These are phyloP conservation scores for Adelges cooleyi DNA, from an alignment of 1,140 invertebrate genomes.

Conservation along the genomic window DNA sequence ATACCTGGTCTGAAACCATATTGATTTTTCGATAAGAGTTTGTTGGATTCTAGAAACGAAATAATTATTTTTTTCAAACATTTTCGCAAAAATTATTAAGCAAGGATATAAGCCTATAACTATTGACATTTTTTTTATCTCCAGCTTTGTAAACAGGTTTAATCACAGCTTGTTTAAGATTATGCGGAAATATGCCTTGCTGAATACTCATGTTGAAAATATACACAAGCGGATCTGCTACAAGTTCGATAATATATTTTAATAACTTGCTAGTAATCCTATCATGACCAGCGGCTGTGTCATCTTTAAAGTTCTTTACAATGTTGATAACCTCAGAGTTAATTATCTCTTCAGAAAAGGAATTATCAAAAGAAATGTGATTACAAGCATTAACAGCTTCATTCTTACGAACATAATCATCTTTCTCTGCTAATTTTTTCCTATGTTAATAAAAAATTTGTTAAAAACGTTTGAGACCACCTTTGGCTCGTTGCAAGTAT, in stretches of 20 bases:
- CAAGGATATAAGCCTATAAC: conserved; percentile 34
- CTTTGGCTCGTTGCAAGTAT: neutral
- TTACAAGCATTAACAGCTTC: neutral
- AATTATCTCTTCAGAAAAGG: neutral
- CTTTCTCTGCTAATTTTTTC: conserved; percentile 9
- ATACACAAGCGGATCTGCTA: conserved; percentile 13
- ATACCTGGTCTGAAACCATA: conserved; percentile 2
- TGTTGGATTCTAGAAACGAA: conserved; percentile 9
- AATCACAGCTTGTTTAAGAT: conserved; percentile 32
- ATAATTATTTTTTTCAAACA: conserved; percentile 32
- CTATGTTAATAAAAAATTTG: neutral
- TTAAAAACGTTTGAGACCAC: conserved; percentile 2
- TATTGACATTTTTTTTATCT: conserved; percentile 21
- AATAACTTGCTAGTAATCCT: conserved; percentile 16
- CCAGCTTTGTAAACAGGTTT: conserved; percentile 32
- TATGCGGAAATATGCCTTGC: conserved; percentile 27
- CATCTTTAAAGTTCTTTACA: conserved; percentile 11
- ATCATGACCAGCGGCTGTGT: conserved; percentile 20
- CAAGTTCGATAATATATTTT: conserved; percentile 15
- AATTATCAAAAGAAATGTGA: neutral
- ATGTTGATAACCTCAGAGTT: neutral
- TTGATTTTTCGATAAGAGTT: conserved; percentile 18
- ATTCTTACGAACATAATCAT: neutral
- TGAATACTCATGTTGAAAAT: conserved; percentile 30
- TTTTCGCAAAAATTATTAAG: conserved; percentile 31